A percentile compares a stretch with the other conserved stretches of the same genome.
Evolutionary conservation across 1,140 invertebrate genomes (phyloP).

Genomic region (Antheraea pernyi): DNA sequence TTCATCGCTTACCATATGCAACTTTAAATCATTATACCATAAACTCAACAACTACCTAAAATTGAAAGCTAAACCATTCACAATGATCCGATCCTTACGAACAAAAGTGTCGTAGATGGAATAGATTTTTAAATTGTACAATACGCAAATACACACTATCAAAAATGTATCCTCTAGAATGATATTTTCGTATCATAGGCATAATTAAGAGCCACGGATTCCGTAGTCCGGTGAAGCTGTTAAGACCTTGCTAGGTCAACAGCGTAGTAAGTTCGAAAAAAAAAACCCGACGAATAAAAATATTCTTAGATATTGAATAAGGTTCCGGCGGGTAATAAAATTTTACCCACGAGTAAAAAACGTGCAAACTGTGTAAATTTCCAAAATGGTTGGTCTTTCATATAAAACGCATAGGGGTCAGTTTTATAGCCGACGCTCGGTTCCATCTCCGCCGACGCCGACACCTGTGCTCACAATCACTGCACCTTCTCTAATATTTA

Average conservation of each 20-base stretch:
- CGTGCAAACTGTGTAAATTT: constrained; percentile 29
- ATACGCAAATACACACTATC: neutral
- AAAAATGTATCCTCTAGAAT: neutral
- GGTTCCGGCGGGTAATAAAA: constrained; percentile 23
- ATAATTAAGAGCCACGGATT: neutral
- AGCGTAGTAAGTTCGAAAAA: too few relatives aligned
- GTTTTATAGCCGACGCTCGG: constrained; percentile 23
- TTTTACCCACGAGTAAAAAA: constrained; percentile 28
- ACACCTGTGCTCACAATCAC: constrained; percentile 64
- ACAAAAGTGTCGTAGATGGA: too few relatives aligned
- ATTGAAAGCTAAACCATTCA: neutral
- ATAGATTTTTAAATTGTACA: too few relatives aligned
- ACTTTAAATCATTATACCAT: neutral
- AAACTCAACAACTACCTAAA: neutral
- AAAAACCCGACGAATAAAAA: neutral
- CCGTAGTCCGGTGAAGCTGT: too few relatives aligned
- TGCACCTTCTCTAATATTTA: constrained; percentile 77
- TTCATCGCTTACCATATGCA: constrained; percentile 21
- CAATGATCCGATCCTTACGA: too few relatives aligned
- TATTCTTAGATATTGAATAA: neutral
- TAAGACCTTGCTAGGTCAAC: too few relatives aligned
- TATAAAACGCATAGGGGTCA: constrained; percentile 30
- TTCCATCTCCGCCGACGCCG: constrained; percentile 25
- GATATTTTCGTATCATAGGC: too few relatives aligned
- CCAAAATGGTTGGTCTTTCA: constrained; percentile 27